Conservation (phyloP, 2,113 vertebrate genomes). For the Penelope pileata region DNA sequence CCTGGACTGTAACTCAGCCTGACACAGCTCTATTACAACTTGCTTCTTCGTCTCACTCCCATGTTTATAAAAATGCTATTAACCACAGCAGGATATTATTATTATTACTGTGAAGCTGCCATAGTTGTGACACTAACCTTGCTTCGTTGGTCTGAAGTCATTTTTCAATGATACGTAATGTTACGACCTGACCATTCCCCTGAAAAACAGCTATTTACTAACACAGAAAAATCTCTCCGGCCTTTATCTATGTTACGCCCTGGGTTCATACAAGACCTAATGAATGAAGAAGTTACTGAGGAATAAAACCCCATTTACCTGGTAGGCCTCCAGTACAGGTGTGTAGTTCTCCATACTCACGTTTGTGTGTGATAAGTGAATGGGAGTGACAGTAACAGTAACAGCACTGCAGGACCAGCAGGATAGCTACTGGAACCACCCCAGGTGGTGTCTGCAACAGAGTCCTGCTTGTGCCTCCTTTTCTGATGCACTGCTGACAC, state of each 20-base stretch:
- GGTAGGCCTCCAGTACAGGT: background rate
- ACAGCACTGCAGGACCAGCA: background rate
- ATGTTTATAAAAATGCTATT: background rate
- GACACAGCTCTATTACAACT: background rate
- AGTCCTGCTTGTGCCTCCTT: background rate
- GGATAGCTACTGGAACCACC: background rate
- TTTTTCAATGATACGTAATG: background rate
- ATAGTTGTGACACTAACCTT: background rate
- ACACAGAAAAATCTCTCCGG: background rate
- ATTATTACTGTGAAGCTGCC: background rate
- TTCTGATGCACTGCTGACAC: fast-evolving
- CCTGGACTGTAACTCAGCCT: too few species aligned
- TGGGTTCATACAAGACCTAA: background rate
- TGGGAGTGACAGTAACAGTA: background rate
- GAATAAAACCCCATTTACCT: background rate
- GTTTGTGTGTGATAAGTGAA: background rate
- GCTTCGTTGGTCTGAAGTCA: background rate
- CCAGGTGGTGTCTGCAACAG: background rate
- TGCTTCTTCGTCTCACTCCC: background rate
- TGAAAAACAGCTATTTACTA: background rate
- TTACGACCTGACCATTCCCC: background rate
- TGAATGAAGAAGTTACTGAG: background rate
- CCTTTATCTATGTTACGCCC: background rate
- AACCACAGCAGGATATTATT: background rate
- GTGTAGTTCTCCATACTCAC: background rate